These are phyloP conservation scores for Rhinoderma darwinii DNA, from an alignment of 2,113 vertebrate species.

Conservation along the genomic window DNA sequence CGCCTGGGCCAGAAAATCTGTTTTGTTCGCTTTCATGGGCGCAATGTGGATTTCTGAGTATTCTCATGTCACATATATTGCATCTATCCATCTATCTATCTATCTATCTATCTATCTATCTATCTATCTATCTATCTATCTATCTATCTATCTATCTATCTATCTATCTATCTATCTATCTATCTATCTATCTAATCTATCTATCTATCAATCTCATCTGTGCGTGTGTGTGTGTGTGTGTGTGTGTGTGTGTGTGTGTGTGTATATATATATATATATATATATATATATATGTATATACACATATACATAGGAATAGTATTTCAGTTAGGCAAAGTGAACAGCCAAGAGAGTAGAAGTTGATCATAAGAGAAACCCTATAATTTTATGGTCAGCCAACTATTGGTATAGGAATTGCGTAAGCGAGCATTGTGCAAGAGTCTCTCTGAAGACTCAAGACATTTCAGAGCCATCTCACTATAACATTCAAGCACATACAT, in stretches of 20 bases:
- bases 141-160: slow-evolving; percentile 12
- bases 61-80: background rate
- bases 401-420: slow-evolving; percentile 71
- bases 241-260: background rate
- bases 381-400: slow-evolving; percentile 8
- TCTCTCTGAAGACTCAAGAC: slow-evolving; percentile 75
- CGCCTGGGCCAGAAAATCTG: slow-evolving; percentile 44
- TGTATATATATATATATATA: background rate
- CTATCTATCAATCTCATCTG: slow-evolving; percentile 9
- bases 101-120: background rate
- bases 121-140: slow-evolving; percentile 25
- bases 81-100: background rate
- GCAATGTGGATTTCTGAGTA: background rate
- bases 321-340: background rate
- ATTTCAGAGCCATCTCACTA: slow-evolving; percentile 69
- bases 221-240: background rate
- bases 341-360: background rate
- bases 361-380: background rate
- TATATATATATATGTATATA: background rate
- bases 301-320: background rate
- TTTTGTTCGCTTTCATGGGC: slow-evolving; percentile 19
- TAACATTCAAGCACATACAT: slow-evolving; percentile 67
- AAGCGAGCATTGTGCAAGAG: slow-evolving; percentile 71
- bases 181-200: slow-evolving; percentile 9
- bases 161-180: slow-evolving; percentile 13